These are phyloP conservation scores for Sphaerodactylus townsendi DNA, from an alignment of 2,113 vertebrate genomes.

Conservation along the genomic window DNA sequence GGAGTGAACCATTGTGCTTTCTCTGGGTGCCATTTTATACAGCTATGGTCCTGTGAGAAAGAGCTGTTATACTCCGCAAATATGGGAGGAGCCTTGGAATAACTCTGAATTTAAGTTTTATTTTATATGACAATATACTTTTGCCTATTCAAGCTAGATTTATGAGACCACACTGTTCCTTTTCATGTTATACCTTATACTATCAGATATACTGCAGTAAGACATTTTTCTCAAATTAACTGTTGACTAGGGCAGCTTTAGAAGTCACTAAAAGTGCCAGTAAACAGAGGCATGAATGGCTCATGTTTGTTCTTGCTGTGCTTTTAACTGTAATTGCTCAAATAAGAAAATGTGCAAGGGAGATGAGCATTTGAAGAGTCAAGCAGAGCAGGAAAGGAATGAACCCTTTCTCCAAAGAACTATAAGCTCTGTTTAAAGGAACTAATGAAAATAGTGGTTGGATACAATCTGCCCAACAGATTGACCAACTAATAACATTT, in stretches of 20 bases:
- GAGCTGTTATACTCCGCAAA: not conserved
- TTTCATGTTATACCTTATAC: not conserved
- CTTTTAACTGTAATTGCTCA: not conserved
- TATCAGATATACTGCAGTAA: slow-evolving; percentile 2
- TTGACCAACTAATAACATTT: slow-evolving; percentile 39
- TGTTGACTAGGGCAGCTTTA: not conserved
- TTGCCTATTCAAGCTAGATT: not conserved
- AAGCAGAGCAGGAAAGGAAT: not conserved
- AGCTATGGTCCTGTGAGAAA: too few species aligned
- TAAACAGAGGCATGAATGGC: not conserved
- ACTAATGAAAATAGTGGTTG: slow-evolving; percentile 36
- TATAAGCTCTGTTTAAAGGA: slow-evolving; percentile 35
- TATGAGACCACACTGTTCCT: not conserved
- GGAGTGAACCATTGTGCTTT: too few species aligned
- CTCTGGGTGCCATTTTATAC: too few species aligned
- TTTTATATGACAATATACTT: not conserved
- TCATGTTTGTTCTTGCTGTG: slow-evolving; percentile 17
- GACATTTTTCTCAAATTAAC: slow-evolving; percentile 15
- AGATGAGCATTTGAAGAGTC: not conserved
- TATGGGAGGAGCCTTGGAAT: not conserved
- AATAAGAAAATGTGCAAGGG: not conserved
- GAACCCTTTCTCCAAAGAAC: slow-evolving; percentile 7
- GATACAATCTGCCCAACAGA: slow-evolving; percentile 52
- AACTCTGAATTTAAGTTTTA: slow-evolving; percentile 3
- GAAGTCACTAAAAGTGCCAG: not conserved